Percentiles rank a stretch among this genome's conserved stretches.
Evolutionary conservation across 2,113 vertebrate species (phyloP).

Genomic region (Oriolus oriolus): DNA sequence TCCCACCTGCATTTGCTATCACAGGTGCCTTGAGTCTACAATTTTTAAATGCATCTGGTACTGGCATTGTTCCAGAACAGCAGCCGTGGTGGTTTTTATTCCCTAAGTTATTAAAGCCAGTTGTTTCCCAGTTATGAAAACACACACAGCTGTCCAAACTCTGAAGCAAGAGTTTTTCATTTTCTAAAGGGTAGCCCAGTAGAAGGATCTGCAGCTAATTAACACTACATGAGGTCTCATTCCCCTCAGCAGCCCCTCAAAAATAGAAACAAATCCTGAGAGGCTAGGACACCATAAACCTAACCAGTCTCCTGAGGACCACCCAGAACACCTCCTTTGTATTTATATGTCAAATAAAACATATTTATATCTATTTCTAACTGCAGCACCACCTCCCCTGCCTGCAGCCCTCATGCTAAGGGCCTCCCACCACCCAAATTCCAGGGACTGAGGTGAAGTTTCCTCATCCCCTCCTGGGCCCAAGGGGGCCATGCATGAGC

Average conservation of each 20-base stretch:
- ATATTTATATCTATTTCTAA: background rate
- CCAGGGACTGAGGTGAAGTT: background rate
- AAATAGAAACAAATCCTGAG: background rate
- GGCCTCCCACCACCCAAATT: background rate
- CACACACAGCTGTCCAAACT: background rate
- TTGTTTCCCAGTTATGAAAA: background rate
- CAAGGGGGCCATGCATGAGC: fast-evolving
- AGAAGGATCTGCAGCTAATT: background rate
- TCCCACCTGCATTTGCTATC: background rate
- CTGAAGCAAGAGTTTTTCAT: background rate
- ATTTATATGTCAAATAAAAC: background rate
- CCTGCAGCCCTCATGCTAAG: background rate
- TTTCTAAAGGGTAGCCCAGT: background rate
- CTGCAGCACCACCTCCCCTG: background rate
- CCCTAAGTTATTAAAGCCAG: background rate
- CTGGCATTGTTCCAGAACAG: background rate
- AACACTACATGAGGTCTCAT: fast-evolving
- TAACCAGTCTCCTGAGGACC: background rate
- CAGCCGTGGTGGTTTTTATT: background rate
- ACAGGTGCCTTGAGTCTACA: background rate
- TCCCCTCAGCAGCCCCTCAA: background rate
- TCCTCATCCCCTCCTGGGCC: background rate
- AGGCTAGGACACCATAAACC: background rate
- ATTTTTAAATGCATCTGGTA: background rate
- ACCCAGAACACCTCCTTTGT: background rate